Evolutionary conservation across 2,113 vertebrate species (phyloP), one percentile per base, ranked within the genome.

Genomic region (Malurus alboscapulatus): DNA sequence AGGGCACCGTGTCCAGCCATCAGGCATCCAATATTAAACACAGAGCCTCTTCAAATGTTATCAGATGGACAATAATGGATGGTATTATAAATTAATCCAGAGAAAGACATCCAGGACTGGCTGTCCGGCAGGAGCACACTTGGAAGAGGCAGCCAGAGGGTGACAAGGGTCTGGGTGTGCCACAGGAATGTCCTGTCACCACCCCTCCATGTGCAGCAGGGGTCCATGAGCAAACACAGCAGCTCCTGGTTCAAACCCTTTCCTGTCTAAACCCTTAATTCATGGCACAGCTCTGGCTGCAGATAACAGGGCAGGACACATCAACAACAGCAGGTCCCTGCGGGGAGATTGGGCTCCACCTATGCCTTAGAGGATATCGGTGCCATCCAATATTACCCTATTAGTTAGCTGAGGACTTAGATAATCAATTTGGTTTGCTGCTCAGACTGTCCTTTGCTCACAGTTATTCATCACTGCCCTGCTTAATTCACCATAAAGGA

Each of bases 401-500:
- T 84, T 72, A 86, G 79, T 86, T 74, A 84, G 72, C 65, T 42
- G 62, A 83, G 76, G 58, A 89, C 59, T 54, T 66, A 54, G 63
- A 50, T 78, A 92, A 94, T 88, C 91, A 88, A 93, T 93, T 94
- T 51, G 80, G 67, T 90, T 86, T 34, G 24, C 44, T 79, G 61
- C 75, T 91, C 84, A 91, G 47, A 83, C 71, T 89, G 69, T 80
- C 91, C 89, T 95, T 88, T 88, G 66, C 73, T 81, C 62, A 27
- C n/a, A 27, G 59, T 90, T 96, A 97, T 98, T 97, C 94, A 97
- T 97, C 97, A 97, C 89, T 96, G 96, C 94, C 62, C 94, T 78
- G 87, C 91, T 94, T 96, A 95, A 94, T 91, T 96, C 95, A 97
- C 96, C 97, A 97, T 96, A 93, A 97, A 96, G 93, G 96, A 97